Base-by-base conservation (phyloP, 2,797 vertebrate species). In the Spinibarbus caldwelli region DNA sequence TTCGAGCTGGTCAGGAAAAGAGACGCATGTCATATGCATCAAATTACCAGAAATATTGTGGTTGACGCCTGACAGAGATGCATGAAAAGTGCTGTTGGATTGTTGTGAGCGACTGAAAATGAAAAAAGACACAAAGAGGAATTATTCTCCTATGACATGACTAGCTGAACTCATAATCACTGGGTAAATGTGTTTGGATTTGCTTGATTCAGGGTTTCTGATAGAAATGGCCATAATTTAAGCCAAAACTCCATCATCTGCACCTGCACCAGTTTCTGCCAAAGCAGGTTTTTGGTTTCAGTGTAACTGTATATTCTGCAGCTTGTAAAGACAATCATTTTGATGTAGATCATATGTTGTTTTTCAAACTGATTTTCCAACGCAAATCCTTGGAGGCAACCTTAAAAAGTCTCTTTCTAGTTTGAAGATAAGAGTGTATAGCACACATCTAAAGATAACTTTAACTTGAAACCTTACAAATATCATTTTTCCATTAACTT, bases 151-250 rank as follows among this genome's bases (percentile, higher is more conserved):
- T 54, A 43, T 49, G 41, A 78, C 62, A n/a, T 83, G 82, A 29
- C 45, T 41, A 76, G 57, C 71, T 83, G 23, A 76, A 57, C 29
- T 75, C 31, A 66, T 10, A 45, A 47, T 49, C 43, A 67, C 45
- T 43, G 26, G 14, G 62, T 77, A 77, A 67, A 82, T 76, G 80
- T 82, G 72, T 62, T 81, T 71, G 75, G 66, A 49, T 83, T 59
- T 34, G 66, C 67, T 67, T 47, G 38, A 52, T 77, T 77, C 31
- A 43, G 31, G 47, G 29, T 54, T 57, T 84, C 59, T 76, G 59
- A 31, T 67, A 31, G 5, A 76, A 76, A 34, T 21, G 12, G 57
- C 3, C 14, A 78, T 68, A 57, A 45, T 78, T 66, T 67, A 34
- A 68, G 29, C 43, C 49, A 67, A 77, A 72, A 45, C n/a, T 49